Base-by-base conservation (phyloP, 2,113 vertebrate species). In the Arenaria interpres region DNA sequence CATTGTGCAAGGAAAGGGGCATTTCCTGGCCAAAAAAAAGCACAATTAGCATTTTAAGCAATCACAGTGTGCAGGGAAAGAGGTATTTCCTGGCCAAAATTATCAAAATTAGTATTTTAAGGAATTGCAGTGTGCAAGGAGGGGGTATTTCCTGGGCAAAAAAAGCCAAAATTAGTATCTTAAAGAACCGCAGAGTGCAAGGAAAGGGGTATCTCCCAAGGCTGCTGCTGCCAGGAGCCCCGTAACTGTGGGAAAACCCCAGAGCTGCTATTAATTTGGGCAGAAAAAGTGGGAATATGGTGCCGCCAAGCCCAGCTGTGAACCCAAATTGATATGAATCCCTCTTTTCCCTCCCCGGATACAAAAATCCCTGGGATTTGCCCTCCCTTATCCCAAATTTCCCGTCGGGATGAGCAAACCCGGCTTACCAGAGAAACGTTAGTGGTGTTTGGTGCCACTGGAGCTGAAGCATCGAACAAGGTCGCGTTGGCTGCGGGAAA, bases 401-500 rank as follows among this genome's bases (percentile, higher is more conserved):
- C 79, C 63, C 43, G 0, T 2, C 0, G 8, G 68, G 62, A 45
- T 1, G 19, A 50, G 57, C 45, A 71, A 7, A 32, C n/a, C 48
- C 46, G 54, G 84, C 99, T 99, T 98, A 99, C 99, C 99, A 99
- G 98, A 99, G 99, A 99, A 57, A 97, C 56, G 89, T 98, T 98
- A 98, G 99, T 99, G 98, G 98, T 99, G 98, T 99, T 98, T 69
- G 98, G 98, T 72, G 98, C 97, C 97, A 98, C 96, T 4, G 97
- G 98, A 97, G 97, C 99, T 98, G 99, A 98, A 99, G 97, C 98
- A 98, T 98, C 98, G 94, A 99, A 98, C 96, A 97, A 97, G 89
- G 99, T 98, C 97, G 97, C 94, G 98, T 99, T 99, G 97, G 98
- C 99, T 99, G 98, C 96, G 51, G 96, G 82, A 95, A 57, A 98